These are phyloP conservation scores for Elanus axillaris DNA, from an alignment of 2,113 vertebrate species.

Conservation along the genomic window DNA sequence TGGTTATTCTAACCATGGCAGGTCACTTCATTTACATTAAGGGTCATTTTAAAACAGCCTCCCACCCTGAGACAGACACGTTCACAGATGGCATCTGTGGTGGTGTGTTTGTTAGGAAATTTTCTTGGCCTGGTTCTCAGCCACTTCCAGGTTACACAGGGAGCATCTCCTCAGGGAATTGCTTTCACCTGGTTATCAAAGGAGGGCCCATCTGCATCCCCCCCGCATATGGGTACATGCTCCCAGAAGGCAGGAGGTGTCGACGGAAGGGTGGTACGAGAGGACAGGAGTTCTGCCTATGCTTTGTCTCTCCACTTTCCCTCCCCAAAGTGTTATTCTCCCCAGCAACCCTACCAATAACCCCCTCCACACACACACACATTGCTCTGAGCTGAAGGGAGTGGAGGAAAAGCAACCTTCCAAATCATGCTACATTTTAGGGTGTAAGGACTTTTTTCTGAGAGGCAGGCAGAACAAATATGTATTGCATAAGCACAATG, in stretches of 20 bases:
- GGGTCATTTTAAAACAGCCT: not conserved
- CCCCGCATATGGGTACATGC: fast-evolving
- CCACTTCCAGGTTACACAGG: not conserved
- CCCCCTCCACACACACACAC: too few species aligned
- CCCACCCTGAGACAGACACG: not conserved
- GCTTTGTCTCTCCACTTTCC: not conserved
- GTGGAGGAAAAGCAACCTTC: not conserved
- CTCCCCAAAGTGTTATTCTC: not conserved
- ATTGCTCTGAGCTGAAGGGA: not conserved
- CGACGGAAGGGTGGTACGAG: not conserved
- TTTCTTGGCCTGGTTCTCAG: not conserved
- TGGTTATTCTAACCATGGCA: not conserved
- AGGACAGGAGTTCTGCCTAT: not conserved
- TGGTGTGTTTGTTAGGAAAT: not conserved
- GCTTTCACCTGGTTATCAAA: not conserved
- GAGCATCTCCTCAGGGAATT: not conserved
- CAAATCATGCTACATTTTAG: not conserved
- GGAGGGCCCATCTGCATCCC: not conserved
- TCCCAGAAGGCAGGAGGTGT: not conserved
- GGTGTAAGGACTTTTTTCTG: not conserved
- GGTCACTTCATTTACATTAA: not conserved
- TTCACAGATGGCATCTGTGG: not conserved
- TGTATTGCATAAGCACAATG: not conserved
- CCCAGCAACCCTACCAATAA: not conserved
- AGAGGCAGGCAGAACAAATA: not conserved